Percentiles rank a stretch among this genome's conserved stretches.
phyloP scores from a whole-genome alignment of 2,797 vertebrate species.

The Tarsius wallacei region DNA sequence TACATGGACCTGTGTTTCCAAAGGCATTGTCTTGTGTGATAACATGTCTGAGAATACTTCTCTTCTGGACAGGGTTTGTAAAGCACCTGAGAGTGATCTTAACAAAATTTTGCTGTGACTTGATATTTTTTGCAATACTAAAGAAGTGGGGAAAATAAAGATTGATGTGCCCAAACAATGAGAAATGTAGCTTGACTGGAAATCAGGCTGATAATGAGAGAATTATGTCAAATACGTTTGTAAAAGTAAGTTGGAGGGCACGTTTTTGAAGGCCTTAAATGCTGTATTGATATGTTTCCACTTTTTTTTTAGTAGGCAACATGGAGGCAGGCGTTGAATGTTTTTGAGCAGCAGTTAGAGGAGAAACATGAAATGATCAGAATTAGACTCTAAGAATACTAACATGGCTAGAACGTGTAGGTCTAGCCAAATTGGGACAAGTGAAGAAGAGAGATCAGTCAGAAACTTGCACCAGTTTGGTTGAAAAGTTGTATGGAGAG shows the following conservation, averaged over 20 bases:
- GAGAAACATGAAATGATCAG: neutral
- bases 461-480: neutral
- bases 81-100: neutral
- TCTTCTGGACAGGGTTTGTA: neutral
- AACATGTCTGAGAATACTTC: neutral
- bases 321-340: neutral
- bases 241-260: neutral
- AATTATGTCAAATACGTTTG: conserved; percentile 21
- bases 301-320: neutral
- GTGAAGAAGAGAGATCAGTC: neutral
- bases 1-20: neutral
- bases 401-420: conserved; percentile 14
- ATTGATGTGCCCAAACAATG: neutral
- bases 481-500: neutral
- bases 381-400: conserved; percentile 18
- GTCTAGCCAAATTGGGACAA: conserved; percentile 7
- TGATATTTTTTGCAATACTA: neutral
- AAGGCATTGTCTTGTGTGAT: neutral
- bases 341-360: neutral
- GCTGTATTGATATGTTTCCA: neutral
- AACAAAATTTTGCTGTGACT: neutral
- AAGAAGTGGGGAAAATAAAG: neutral
- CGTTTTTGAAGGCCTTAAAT: conserved; percentile 1
- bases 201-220: neutral
- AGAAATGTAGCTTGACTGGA: conserved; percentile 9